Evolutionary conservation across 1,140 invertebrate species (phyloP), one percentile per base, ranked within the genome.

Genomic region (Octopus bimaculoides): DNA sequence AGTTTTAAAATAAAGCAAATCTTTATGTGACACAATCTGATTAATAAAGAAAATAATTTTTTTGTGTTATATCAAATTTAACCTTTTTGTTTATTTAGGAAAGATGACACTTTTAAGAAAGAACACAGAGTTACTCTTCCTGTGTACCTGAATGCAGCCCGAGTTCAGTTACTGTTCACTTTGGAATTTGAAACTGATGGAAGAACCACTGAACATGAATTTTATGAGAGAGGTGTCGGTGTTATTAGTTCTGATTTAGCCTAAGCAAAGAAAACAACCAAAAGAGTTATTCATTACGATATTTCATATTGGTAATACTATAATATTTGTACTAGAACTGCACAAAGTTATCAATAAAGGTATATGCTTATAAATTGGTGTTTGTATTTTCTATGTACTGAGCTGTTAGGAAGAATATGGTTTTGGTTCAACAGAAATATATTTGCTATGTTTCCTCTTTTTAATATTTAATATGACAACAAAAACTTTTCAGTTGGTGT

Each of bases 221-320:
- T 99, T 92, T 98, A 98, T 90, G 97, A 99, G 90, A 92, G 98
- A 80, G 98, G 98, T 80, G 98, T 99, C 3, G 98, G 98, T 20
- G 79, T 92, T 26, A 87, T 89, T 79, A 87, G 85, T 77, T 90
- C 89, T 54, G 85, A 87, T 71, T 83, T 90, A 52, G 87, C 87
- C 74, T 88, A 88, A 83, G 9, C 3, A 41, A 41, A 41, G 26
- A 41, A 41, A 41, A 41, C 26, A 41, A 41, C 26, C 26, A 41
- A 41, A 41, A 41, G 3, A 41, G 26, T 41, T 41, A 41, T 41
- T 41, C 26, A 41, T 3, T 41, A 41, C 3, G 26, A 41, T 41
- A 41, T 41, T 41, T 41, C 26, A 41, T 41, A 41, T 41, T 41
- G 26, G 26, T 41, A 41, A 41, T 41, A 41, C 26, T 41, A 41